Base-by-base conservation (phyloP, 2,113 vertebrate genomes). In the Pleuronectes platessa region DNA sequence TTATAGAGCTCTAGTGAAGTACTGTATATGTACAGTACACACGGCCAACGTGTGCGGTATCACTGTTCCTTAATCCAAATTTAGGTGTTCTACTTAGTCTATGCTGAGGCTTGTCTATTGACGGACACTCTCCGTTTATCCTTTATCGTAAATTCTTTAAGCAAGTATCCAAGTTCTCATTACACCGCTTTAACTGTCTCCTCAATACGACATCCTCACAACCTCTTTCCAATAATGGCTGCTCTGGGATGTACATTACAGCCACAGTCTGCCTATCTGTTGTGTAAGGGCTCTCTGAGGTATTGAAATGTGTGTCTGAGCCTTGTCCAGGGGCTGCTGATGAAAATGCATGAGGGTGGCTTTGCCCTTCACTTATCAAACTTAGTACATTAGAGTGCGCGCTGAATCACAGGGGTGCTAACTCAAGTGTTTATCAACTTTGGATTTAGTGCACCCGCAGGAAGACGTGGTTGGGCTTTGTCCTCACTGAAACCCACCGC, bases 311-410 rank as follows among this genome's bases (percentile, higher is more conserved):
- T 89, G 90, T 78, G 87, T 82, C 82, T 82, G 87, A 85, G 80
- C 82, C 89, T 89, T 86, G 84, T 87, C 81, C 83, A 76, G 78
- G 71, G 83, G 67, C 82, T 45, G 74, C 87, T 92, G 90, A 92
- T 92, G 91, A 91, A 92, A 92, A 92, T 89, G 88, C 87, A 92
- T 88, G 90, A 90, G 87, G 78, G 63, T 82, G 87, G 79, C 76
- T 91, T 85, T 92, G 90, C 81, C 89, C 90, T 90, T 92, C 92
- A 93, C 89, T 93, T 92, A 92, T 90, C 90, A 91, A 91, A 92
- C 88, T 91, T 93, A 93, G 87, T 87, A 85, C 87, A 85, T 89
- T 90, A 84, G 78, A 67, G 82, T 70, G 73, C 75, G 71, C 84
- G 86, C 87, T 90, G 88, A 90, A 90, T 91, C 92, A 86, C 86